Evolutionary conservation across 2,888 invertebrate genomes (phyloP).

Genomic region (Cheilosia vulpina): DNA sequence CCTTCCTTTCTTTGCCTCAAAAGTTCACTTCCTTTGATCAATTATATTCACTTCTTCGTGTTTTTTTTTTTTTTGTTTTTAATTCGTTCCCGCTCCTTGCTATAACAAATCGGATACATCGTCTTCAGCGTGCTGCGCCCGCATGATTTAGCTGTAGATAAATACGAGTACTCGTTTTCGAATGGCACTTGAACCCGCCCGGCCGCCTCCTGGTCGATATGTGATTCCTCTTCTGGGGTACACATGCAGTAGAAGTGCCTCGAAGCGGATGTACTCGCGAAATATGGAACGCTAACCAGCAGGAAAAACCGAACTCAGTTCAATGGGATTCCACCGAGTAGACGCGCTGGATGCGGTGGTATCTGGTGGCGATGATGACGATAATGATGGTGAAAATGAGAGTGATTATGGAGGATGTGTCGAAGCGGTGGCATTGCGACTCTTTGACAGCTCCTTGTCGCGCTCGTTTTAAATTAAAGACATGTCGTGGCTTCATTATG

Average conservation of each 20-base stretch:
- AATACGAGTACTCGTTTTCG: slow-evolving; percentile 34
- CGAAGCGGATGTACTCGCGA: slow-evolving; percentile 60
- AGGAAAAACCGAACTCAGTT: slow-evolving; percentile 55
- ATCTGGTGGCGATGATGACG: slow-evolving; percentile 20
- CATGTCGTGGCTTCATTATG: slow-evolving; percentile 28
- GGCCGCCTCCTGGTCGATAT: slow-evolving; percentile 26
- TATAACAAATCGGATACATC: slow-evolving; percentile 58
- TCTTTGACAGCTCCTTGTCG: slow-evolving; percentile 60
- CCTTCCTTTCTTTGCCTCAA: slow-evolving; percentile 36
- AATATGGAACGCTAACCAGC: slow-evolving; percentile 54
- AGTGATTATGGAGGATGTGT: slow-evolving; percentile 64
- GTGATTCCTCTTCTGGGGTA: background rate
- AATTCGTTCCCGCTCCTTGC: slow-evolving; percentile 26
- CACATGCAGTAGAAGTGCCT: slow-evolving; percentile 45
- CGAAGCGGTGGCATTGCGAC: slow-evolving; percentile 44
- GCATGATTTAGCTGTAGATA: slow-evolving; percentile 36
- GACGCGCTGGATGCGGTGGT: slow-evolving; percentile 6
- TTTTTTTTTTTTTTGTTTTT: slow-evolving; percentile 3
- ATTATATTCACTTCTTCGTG: slow-evolving; percentile 58
- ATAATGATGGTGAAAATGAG: slow-evolving; percentile 55
- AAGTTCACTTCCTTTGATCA: slow-evolving; percentile 74
- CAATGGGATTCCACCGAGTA: slow-evolving; percentile 33
- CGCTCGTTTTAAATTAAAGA: slow-evolving; percentile 48
- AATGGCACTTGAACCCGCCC: slow-evolving; percentile 56
- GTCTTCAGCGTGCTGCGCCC: slow-evolving; percentile 21